Conservation (phyloP, 2,888 invertebrate species). For the Torymus auratus region DNA sequence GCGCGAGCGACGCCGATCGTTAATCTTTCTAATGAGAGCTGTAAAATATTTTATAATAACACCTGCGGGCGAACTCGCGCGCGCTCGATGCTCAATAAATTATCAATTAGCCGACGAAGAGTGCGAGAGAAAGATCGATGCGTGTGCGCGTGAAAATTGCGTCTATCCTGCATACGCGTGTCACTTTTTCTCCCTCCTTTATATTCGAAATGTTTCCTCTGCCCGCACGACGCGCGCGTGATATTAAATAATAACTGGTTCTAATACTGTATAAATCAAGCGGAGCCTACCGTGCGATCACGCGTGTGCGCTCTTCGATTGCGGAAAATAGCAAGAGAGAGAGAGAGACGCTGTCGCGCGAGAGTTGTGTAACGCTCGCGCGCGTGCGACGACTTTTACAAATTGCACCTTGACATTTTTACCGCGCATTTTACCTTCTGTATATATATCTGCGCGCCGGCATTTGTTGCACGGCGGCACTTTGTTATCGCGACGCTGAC, state of each 20-base stretch:
- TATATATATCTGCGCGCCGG: not conserved
- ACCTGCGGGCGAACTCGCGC: constrained; percentile 45
- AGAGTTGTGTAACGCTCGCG: constrained; percentile 4
- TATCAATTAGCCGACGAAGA: constrained; percentile 55
- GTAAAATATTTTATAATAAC: constrained; percentile 61
- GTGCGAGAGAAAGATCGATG: not conserved
- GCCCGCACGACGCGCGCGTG: not conserved
- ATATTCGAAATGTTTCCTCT: not conserved
- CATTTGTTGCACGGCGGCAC: constrained; percentile 28
- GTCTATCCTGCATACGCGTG: not conserved
- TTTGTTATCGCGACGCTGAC: constrained; percentile 19
- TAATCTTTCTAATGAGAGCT: constrained; percentile 60
- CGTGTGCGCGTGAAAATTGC: constrained; percentile 39
- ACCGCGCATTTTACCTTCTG: constrained; percentile 21
- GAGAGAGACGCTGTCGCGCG: constrained; percentile 12
- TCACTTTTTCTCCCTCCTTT: not conserved
- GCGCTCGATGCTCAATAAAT: constrained; percentile 55
- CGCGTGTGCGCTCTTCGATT: constrained; percentile 3
- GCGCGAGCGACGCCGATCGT: constrained; percentile 44
- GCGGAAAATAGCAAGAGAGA: constrained; percentile 17
- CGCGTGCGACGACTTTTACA: constrained; percentile 38
- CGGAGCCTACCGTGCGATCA: not conserved
- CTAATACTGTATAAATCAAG: constrained; percentile 54
- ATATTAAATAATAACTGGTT: constrained; percentile 55
- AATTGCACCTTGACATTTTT: constrained; percentile 51